Percentiles rank a stretch among this genome's conserved stretches.
These are phyloP conservation scores for Clupea harengus DNA, from an alignment of 2,113 vertebrate species.

Conservation along the genomic window DNA sequence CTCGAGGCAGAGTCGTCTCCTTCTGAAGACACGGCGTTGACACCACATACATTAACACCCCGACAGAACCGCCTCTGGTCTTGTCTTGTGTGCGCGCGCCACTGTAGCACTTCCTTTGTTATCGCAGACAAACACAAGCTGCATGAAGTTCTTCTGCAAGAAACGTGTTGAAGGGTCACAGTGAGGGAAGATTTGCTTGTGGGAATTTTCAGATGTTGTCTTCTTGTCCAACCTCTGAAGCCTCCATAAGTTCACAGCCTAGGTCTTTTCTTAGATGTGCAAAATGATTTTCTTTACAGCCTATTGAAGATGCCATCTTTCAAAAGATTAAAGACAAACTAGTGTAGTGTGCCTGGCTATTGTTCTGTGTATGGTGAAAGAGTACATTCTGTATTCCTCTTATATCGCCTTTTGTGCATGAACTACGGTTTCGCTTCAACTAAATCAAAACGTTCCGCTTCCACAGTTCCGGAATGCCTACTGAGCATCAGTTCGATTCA, in stretches of 20 bases:
- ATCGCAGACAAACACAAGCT: not conserved
- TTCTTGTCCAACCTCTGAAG: conserved; percentile 30
- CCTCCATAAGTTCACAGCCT: conserved; percentile 38
- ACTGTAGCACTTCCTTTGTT: not conserved
- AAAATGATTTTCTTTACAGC: conserved; percentile 29
- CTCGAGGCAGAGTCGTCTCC: not conserved
- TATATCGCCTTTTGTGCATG: not conserved
- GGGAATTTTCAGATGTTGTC: not conserved
- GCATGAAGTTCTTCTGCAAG: not conserved
- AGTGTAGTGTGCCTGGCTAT: not conserved
- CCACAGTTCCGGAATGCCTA: not conserved
- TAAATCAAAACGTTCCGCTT: not conserved
- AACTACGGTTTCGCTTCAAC: not conserved
- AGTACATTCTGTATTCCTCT: not conserved
- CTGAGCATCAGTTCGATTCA: not conserved
- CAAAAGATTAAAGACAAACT: not conserved
- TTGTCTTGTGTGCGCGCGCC: not conserved
- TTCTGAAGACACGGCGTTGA: not conserved
- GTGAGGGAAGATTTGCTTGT: conserved; percentile 34
- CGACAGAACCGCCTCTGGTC: not conserved
- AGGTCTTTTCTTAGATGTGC: conserved; percentile 46
- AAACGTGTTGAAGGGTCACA: conserved; percentile 41
- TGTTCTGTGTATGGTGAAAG: not conserved
- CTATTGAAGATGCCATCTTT: not conserved
- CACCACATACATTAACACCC: not conserved